Base-by-base conservation (phyloP, 2,113 vertebrate species). In the Orcinus orca region DNA sequence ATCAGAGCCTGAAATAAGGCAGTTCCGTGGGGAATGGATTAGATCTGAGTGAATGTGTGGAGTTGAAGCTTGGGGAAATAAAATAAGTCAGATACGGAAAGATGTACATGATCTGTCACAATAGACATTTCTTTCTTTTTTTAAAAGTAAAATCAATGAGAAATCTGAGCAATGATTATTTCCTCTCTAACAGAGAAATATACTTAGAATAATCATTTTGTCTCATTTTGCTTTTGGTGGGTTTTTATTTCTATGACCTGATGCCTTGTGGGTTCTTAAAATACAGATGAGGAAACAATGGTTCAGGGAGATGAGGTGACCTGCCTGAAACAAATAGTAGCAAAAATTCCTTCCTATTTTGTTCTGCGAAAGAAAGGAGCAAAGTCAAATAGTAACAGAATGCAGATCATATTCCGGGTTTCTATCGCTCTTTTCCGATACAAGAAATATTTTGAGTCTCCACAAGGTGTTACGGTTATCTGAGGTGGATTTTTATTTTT, bases 31-130 rank as follows among this genome's bases (percentile, higher is more conserved):
- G 97, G 96, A 98, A 10, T 92, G 58, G 10, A 81, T 96, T 92
- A 90, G 82, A 97, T 96, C 47, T 91, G 33, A 93, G 58, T 88
- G 7, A 95, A 74, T 79, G 44, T 92, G 86, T 97, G 90, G 90
- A 68, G 53, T 36, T 97, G 77, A 91, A 96, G 92, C 95, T 97
- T 94, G 81, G 67, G 92, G 44, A 94, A 92, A 93, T 91, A 89
- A 96, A 96, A 93, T 94, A 94, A 63, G 92, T 87, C 88, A 93
- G 29, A 9, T 80, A 96, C 15, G 23, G 33, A 92, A 97, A 97
- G 60, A 96, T 60, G 82, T 58, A 95, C 74, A 33, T 0, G 53
- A 83, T 76, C 92, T 97, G 81, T 97, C 65, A 96, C 67, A 96
- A 82, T 33, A 97, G 68, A 36, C 90, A 13, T 95, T 92, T 79